Evolutionary conservation across 2,888 invertebrate genomes (phyloP).

Genomic region (Morpho deidamia): DNA sequence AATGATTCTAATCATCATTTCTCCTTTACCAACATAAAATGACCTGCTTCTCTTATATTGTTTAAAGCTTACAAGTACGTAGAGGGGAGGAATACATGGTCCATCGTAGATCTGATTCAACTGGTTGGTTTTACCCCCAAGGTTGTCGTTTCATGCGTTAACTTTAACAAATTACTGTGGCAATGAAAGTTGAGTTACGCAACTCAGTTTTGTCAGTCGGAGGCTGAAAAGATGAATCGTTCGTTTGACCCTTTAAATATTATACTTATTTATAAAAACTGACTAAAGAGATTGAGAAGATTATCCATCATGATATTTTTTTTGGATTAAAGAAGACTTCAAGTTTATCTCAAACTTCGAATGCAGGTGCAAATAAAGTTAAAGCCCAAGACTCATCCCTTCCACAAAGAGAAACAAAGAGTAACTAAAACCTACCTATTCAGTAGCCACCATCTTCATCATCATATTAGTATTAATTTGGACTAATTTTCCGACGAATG

Average conservation of each 20-base stretch:
- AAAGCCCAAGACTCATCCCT: too few species aligned
- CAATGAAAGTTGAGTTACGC: conserved; percentile 55
- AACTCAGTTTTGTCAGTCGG: conserved; percentile 47
- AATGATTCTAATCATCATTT: conserved; percentile 69
- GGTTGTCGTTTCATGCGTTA: conserved; percentile 57
- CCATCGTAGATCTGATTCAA: conserved; percentile 31
- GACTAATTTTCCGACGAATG: too few species aligned
- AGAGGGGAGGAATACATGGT: conserved; percentile 9
- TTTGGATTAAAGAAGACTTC: too few species aligned
- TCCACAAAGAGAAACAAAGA: too few species aligned
- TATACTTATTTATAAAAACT: conserved; percentile 32
- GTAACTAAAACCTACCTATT: too few species aligned
- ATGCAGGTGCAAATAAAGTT: too few species aligned
- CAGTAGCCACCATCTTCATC: too few species aligned
- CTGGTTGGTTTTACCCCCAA: conserved; percentile 52
- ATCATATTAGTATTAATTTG: too few species aligned
- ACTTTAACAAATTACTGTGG: conserved; percentile 70
- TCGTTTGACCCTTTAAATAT: conserved; percentile 58
- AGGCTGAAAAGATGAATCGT: conserved; percentile 59
- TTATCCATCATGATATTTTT: too few species aligned
- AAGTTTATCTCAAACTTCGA: too few species aligned
- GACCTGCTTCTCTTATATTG: conserved; percentile 26
- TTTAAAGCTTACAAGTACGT: not conserved
- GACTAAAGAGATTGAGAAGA: not conserved
- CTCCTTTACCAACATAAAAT: conserved; percentile 36